Base-by-base conservation (phyloP, 2,113 vertebrate species). In the Anguilla japonica region DNA sequence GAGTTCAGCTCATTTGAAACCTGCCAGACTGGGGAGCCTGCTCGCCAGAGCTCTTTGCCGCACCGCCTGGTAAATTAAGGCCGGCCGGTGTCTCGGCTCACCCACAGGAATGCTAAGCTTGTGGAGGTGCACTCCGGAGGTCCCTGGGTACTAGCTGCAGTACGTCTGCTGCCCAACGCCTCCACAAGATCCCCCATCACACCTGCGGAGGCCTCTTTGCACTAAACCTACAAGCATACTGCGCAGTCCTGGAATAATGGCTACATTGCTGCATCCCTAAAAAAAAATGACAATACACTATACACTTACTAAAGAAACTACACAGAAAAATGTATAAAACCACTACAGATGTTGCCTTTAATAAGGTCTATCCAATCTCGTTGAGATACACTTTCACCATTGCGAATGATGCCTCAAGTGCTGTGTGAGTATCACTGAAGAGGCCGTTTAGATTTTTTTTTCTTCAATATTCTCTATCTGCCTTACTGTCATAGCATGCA, bases 1-100 rank as follows among this genome's bases (percentile, higher is more conserved):
- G 39, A 60, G 80, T 86, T 82, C 41, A 63, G 56, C 53, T 82
- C 80, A 20, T 63, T n/a, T 60, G 41, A 50, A 46, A 50, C 40
- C 56, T 71, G 67, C 83, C 26, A 22, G 60, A 56, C 57, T 56
- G n/a, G 57, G 50, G 53, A 83, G 50, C 34, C 15, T 1, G 82
- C 82, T 80, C 11, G 40, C 79, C 29, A 26, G 20, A 80, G 14
- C 39, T 79, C 78, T 39, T 18, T n/a, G 41, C 41, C 18, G 81
- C 22, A 79, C 78, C 34, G 34, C 78, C 78, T 41, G 78, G 39
- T 20, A 79, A 79, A 39, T 18, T 39, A 41, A 39, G 11, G 39
- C 78, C 34, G 20, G 41, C 40, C 40, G 8, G 57, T 6, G 50
- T 80, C 78, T 41, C 26, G n/a, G 53, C 78, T 40, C 13, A 46